These are phyloP conservation scores for Ophioninae sp. DNA, from an alignment of 2,888 invertebrate species.

Conservation along the genomic window DNA sequence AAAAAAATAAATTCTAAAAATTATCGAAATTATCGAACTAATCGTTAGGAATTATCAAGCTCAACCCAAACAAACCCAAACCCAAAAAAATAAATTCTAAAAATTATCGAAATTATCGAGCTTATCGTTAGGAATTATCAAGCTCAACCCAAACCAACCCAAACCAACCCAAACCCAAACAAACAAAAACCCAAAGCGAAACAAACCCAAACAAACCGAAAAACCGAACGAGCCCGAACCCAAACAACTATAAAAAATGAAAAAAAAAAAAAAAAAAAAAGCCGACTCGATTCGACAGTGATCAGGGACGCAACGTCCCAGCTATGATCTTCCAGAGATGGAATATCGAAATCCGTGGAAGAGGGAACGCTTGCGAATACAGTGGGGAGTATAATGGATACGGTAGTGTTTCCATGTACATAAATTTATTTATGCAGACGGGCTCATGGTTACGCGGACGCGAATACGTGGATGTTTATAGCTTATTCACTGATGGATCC, in stretches of 20 bases:
- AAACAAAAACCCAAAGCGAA: no score
- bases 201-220: no score
- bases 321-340: slow-evolving; percentile 12
- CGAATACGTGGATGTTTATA: background rate
- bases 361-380: slow-evolving; percentile 44
- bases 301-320: slow-evolving; percentile 6
- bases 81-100: background rate
- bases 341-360: slow-evolving; percentile 46
- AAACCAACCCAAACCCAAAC: no score
- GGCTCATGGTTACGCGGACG: no score
- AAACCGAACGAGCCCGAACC: no score
- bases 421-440: background rate
- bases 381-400: slow-evolving; percentile 37
- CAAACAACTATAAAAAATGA: background rate
- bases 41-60: no score
- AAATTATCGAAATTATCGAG: no score
- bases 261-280: background rate
- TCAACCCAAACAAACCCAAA: background rate
- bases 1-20: background rate
- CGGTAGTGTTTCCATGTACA: background rate
- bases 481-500: slow-evolving; percentile 37
- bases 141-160: background rate
- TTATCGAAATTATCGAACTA: no score
- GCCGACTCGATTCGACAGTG: background rate
- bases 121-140: no score